Evolutionary conservation across 2,888 invertebrate genomes (phyloP), one percentile per base, ranked within the genome.

Genomic region (Agelastica alni): DNA sequence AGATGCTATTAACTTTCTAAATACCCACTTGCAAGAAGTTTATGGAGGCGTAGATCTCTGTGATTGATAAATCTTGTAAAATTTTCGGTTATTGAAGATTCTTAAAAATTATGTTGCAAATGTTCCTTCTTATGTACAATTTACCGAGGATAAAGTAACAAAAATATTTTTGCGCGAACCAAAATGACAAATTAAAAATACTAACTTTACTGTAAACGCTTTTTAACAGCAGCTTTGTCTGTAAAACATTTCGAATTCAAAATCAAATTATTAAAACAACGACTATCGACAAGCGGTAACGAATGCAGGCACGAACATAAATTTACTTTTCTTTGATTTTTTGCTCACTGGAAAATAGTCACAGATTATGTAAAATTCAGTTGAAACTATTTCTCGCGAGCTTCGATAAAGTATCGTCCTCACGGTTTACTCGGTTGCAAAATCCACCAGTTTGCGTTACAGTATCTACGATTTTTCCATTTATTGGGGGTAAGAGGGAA

Each of bases 11-110:
- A 56, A 45, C 56, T 60, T 66, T 69, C 66, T 69, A 52, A 54
- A 56, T 51, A 46, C 42, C 68, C 63, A 64, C 63, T 67, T 71
- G 66, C 63, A 70, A 69, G 69, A 70, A 69, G 68, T 70, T 70
- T 70, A 69, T 69, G 67, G 69, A 66, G 68, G 67, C 64, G 61
- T 18, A 39, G 18, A 39, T 39, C 5, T 9, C 6, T 39, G 5
- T 39, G 18, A 36, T n/a, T 18, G 17, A 18, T 39, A 39, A 39
- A n/a, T 18, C 4, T 5, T 16, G 18, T 20, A 12, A 18, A 39
- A 39, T 10, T 20, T n/a, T 26, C 45, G n/a, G n/a, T n/a, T n/a
- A n/a, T n/a, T n/a, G n/a, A n/a, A n/a, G n/a, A n/a, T n/a, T n/a
- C n/a, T n/a, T n/a, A n/a, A n/a, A n/a, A n/a, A n/a, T n/a, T n/a